Base-by-base conservation (phyloP, 2,113 vertebrate genomes). In the Amblyornis subalaris region DNA sequence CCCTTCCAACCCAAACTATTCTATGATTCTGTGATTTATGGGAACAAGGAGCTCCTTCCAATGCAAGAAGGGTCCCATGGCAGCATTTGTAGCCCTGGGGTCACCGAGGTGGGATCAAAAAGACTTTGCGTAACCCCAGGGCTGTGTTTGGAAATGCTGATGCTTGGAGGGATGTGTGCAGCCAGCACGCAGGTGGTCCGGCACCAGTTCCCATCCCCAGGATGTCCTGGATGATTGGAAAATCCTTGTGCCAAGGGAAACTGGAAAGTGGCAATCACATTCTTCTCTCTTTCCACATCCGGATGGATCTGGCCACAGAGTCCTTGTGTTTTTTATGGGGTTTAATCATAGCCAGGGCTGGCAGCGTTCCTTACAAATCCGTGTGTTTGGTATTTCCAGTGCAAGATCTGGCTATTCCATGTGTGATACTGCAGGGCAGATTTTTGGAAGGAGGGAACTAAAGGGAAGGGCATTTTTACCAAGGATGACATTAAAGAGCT, bases 231-330 rank as follows among this genome's bases (percentile, higher is more conserved):
- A 16, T 61, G 72, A 14, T 0, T 36, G 71, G 90, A 94, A 94
- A 95, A 83, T 51, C 64, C 67, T 66, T 4, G 55, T 70, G 85
- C 94, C 92, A 92, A 92, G 51, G 83, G 78, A 88, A 94, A 77
- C 42, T 83, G 90, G 90, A 7, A 95, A 96, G 82, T 70, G 79
- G 67, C 60, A 73, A 62, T 55, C 40, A 22, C 75, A 36, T 91
- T 57, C 79, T 72, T 85, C 7, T 4, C 42, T 83, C 54, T 90
- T 44, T 85, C 92, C 44, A 42, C 75, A 62, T 26, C 33, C 3
- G 0, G 38, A 58, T 31, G 67, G 77, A 83, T 58, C 42, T 76
- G 64, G 67, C 72, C 55, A 42, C 54, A 72, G 60, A 87, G 14
- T 12, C 11, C 50, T 67, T 95, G 55, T 36, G 6, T 35, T 66